Evolutionary conservation across 2,113 vertebrate species (phyloP).

Genomic region (Passer domesticus): DNA sequence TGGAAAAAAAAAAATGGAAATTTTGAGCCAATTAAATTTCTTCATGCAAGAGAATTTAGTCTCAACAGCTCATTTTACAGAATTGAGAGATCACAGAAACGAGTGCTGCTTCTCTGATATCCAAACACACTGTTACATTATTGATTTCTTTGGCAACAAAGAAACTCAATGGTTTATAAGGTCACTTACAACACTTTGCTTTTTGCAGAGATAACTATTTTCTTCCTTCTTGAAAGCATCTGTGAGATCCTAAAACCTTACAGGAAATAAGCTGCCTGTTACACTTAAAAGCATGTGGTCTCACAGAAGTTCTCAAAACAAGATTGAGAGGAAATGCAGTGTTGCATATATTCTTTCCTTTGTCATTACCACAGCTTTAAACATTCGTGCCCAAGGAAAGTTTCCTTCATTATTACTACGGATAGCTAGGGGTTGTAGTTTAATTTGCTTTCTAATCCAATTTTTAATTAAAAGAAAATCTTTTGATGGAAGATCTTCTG

Average conservation of each 20-base stretch:
- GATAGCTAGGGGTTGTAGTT: background rate
- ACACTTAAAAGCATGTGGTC: background rate
- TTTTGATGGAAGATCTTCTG: background rate
- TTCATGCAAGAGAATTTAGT: background rate
- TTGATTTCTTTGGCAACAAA: conserved; percentile 33
- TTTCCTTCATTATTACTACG: background rate
- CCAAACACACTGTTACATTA: background rate
- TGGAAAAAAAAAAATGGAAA: background rate
- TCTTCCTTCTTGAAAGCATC: background rate
- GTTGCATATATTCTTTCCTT: background rate
- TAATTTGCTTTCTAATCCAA: conserved; percentile 17
- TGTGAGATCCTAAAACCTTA: background rate
- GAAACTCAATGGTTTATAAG: conserved; percentile 8
- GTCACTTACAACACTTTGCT: background rate
- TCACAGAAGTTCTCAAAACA: background rate
- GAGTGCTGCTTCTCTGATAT: background rate
- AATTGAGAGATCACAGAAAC: background rate
- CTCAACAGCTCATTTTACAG: background rate
- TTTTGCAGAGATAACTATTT: conserved; percentile 18
- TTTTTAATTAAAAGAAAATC: conserved; percentile 41
- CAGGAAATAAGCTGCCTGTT: background rate
- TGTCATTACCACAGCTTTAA: background rate
- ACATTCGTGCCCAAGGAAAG: background rate
- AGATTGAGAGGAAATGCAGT: background rate
- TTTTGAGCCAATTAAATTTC: background rate